Evolutionary conservation across 1,140 invertebrate genomes (phyloP).

Genomic region (Megalopta genalis): DNA sequence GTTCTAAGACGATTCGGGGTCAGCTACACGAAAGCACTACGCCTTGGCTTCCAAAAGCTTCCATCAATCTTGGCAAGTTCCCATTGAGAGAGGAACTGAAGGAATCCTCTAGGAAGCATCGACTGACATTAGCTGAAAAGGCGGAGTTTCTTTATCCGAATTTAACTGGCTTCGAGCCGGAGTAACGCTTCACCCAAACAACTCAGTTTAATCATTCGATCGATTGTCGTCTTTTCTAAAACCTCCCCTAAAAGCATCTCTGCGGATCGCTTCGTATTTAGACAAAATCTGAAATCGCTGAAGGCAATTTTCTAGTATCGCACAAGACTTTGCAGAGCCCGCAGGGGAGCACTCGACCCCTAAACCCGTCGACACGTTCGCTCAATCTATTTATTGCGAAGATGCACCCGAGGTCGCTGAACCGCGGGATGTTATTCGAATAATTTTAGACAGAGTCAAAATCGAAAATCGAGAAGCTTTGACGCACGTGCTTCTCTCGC

Average conservation of each 20-base stretch:
- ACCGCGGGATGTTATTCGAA: constrained; percentile 23
- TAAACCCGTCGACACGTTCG: constrained; percentile 21
- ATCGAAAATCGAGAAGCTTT: constrained; percentile 1
- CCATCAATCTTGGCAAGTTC: constrained; percentile 1
- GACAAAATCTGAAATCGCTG: background rate
- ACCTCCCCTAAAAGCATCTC: background rate
- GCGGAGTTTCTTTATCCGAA: background rate
- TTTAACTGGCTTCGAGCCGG: background rate
- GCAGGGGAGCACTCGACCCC: background rate
- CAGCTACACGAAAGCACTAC: background rate
- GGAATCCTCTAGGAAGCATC: background rate
- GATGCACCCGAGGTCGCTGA: constrained; percentile 41
- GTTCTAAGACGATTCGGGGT: background rate
- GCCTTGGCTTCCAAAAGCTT: background rate
- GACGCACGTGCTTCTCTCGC: background rate
- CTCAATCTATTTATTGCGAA: constrained; percentile 47
- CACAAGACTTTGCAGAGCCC: background rate
- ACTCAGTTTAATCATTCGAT: background rate
- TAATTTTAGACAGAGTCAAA: constrained; percentile 49
- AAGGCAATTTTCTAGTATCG: background rate
- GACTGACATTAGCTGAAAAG: constrained; percentile 20
- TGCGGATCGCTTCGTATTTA: background rate
- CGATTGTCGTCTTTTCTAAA: background rate
- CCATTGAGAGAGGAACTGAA: background rate
- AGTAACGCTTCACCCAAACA: background rate